Conservation (phyloP, 2,797 vertebrate genomes). For the Heterohyrax brucei region DNA sequence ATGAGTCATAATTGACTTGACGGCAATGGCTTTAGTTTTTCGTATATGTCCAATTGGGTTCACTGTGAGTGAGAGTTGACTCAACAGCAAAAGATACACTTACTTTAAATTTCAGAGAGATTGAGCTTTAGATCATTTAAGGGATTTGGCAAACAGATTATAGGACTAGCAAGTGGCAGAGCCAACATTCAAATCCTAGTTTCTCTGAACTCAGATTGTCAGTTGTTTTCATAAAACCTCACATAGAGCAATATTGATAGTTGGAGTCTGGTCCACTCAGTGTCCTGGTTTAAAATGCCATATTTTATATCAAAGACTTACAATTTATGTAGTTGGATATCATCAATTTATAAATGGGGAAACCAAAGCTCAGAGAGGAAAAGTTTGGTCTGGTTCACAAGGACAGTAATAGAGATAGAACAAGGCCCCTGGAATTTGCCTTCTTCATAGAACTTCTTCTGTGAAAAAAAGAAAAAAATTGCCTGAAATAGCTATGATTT, state of each 20-base stretch:
- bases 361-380: neutral
- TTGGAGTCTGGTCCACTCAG: neutral
- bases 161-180: neutral
- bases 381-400: neutral
- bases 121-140: neutral
- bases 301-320: conserved; percentile 36
- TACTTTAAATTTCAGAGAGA: neutral
- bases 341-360: neutral
- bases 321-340: conserved; percentile 7
- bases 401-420: neutral
- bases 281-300: neutral
- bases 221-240: conserved; percentile 24
- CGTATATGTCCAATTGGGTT: neutral
- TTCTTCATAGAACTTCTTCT: neutral
- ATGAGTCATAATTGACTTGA: too few species aligned
- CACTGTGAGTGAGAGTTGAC: neutral
- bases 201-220: neutral
- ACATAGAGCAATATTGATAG: neutral
- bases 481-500: neutral
- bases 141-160: neutral
- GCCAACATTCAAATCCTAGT: neutral
- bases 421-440: neutral
- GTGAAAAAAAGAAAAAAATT: neutral
- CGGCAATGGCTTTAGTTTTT: too few species aligned
- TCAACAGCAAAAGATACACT: neutral